Percentiles rank a stretch among this genome's conserved stretches.
Conservation (phyloP, 2,113 vertebrate species). For the Vidua macroura region DNA sequence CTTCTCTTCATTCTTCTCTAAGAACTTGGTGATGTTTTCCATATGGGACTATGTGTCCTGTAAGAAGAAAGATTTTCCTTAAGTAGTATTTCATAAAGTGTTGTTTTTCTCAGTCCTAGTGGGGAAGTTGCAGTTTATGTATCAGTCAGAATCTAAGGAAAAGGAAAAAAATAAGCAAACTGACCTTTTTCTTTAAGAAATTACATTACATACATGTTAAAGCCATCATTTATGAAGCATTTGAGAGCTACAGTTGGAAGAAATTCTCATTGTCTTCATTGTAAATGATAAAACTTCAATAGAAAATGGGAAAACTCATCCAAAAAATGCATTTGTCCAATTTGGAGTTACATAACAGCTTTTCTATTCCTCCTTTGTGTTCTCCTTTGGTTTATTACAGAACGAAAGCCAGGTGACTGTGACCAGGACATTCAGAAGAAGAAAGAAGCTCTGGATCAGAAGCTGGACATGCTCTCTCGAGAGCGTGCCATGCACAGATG, state of each 20-base stretch:
- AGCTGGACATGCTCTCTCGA: slow-evolving; percentile 75
- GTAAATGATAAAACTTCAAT: not conserved
- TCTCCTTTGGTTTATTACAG: slow-evolving; percentile 32
- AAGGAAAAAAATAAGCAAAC: not conserved
- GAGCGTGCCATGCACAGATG: slow-evolving; percentile 73
- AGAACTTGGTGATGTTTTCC: not conserved
- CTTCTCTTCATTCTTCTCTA: not conserved
- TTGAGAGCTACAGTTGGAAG: not conserved
- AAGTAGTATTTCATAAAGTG: not conserved
- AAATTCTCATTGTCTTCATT: not conserved
- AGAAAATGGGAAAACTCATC: not conserved
- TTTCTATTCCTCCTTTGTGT: not conserved
- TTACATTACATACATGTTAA: not conserved
- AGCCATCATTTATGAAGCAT: not conserved
- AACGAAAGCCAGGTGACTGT: slow-evolving; percentile 62
- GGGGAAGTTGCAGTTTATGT: not conserved
- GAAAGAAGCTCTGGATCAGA: slow-evolving; percentile 75
- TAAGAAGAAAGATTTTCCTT: not conserved
- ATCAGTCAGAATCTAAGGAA: not conserved
- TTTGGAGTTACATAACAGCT: not conserved
- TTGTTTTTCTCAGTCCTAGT: not conserved
- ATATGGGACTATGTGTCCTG: not conserved
- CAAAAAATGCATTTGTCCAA: not conserved
- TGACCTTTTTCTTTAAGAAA: not conserved
- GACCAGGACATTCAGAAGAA: slow-evolving; percentile 70